Evolutionary conservation across 2,888 invertebrate species (phyloP).

Genomic region (Gasteruption jaculator): DNA sequence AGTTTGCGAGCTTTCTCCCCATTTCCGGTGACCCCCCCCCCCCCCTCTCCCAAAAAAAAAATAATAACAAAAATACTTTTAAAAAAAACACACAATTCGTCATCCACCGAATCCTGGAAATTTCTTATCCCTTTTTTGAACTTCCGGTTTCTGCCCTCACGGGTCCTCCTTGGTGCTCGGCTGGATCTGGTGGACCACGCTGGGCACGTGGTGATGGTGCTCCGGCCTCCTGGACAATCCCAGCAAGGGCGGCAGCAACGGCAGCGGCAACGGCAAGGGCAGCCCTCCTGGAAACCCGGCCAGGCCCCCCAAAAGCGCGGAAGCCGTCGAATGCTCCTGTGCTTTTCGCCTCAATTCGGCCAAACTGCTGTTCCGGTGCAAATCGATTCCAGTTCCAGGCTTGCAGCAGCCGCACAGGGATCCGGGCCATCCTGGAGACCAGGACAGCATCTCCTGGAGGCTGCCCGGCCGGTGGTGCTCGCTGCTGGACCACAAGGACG

Average conservation of each 20-base stretch:
- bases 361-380: slow-evolving; percentile 65
- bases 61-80: too few relatives aligned
- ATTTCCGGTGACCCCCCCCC: too few relatives aligned
- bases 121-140: too few relatives aligned
- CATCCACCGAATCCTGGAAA: too few relatives aligned
- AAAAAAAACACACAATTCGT: too few relatives aligned
- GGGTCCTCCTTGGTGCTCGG: slow-evolving; percentile 47
- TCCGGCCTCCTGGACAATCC: slow-evolving; percentile 51
- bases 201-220: slow-evolving; percentile 50
- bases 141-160: too few relatives aligned
- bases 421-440: slow-evolving; percentile 47
- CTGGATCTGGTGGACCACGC: slow-evolving; percentile 45
- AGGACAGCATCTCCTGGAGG: slow-evolving; percentile 47
- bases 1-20: too few relatives aligned
- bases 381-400: slow-evolving; percentile 47
- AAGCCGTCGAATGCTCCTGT: slow-evolving; percentile 89
- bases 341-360: slow-evolving; percentile 90
- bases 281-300: slow-evolving; percentile 45
- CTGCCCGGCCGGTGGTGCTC: slow-evolving; percentile 50
- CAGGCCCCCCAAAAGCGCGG: slow-evolving; percentile 43
- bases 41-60: too few relatives aligned
- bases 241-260: slow-evolving; percentile 54
- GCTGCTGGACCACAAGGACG: slow-evolving; percentile 50
- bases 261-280: slow-evolving; percentile 49
- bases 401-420: slow-evolving; percentile 34